Evolutionary conservation across 2,113 vertebrate species (phyloP).

Genomic region (Gulo gulo): DNA sequence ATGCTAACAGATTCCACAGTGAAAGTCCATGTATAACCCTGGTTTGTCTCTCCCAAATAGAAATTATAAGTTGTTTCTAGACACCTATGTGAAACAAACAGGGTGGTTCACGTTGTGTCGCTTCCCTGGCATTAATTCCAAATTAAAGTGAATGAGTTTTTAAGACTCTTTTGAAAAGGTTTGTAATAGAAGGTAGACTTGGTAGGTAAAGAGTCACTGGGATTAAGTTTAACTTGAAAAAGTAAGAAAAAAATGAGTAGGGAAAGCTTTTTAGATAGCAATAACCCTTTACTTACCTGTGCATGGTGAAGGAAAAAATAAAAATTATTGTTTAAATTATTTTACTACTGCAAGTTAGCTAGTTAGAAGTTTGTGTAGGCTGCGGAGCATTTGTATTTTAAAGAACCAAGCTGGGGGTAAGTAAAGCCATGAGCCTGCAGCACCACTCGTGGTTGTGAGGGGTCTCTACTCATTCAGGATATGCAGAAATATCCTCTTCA

Average conservation of each 20-base stretch:
- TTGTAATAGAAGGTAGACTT: slow-evolving; percentile 13
- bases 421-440: background rate
- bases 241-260: background rate
- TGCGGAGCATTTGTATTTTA: background rate
- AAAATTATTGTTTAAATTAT: slow-evolving; percentile 3
- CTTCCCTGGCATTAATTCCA: slow-evolving; percentile 28
- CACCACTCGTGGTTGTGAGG: background rate
- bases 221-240: slow-evolving; percentile 40
- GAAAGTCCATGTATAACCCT: slow-evolving; percentile 17
- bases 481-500: background rate
- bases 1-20: slow-evolving; percentile 38
- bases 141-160: slow-evolving; percentile 37
- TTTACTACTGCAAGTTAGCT: background rate
- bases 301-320: background rate
- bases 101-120: slow-evolving; percentile 25
- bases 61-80: slow-evolving; percentile 64
- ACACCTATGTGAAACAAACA: slow-evolving; percentile 35
- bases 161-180: slow-evolving; percentile 1
- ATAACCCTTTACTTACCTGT: slow-evolving; percentile 2
- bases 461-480: background rate
- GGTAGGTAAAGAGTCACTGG: background rate
- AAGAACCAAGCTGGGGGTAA: background rate
- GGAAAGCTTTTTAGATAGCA: slow-evolving; percentile 20
- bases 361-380: background rate
- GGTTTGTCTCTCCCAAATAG: slow-evolving; percentile 40